Conservation (phyloP, 2,113 vertebrate species). For the Aix galericulata region DNA sequence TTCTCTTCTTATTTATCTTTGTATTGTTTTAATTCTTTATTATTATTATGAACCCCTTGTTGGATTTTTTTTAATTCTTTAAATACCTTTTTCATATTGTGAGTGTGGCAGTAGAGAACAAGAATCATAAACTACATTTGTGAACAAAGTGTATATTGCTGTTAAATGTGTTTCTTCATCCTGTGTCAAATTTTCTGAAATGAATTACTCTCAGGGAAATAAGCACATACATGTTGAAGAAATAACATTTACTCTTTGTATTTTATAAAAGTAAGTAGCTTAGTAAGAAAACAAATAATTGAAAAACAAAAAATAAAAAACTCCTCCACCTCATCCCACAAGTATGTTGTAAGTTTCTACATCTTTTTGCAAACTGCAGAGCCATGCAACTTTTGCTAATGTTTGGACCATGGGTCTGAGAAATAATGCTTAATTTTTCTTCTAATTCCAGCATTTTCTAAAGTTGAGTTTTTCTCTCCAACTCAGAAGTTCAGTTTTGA, state of each 20-base stretch:
- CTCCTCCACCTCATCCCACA: neutral
- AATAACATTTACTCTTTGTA: neutral
- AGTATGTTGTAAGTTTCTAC: neutral
- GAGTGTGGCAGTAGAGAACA: neutral
- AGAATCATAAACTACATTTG: neutral
- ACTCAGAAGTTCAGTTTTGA: neutral
- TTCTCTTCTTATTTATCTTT: no score
- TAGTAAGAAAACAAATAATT: neutral
- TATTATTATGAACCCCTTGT: neutral
- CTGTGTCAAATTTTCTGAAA: neutral
- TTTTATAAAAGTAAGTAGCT: neutral
- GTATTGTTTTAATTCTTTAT: no score
- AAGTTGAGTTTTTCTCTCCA: neutral
- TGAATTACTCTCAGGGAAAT: neutral
- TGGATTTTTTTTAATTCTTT: neutral
- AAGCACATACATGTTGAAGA: neutral
- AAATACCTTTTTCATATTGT: neutral
- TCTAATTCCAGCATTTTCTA: neutral
- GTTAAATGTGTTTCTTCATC: neutral
- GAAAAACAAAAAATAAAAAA: neutral
- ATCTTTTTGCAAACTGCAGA: neutral
- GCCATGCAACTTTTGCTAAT: neutral
- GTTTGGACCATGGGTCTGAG: neutral
- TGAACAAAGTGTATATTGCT: neutral
- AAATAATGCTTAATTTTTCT: neutral